Percentiles rank a stretch among this genome's conserved stretches.
Conservation (phyloP, 2,888 invertebrate genomes). For the Idaea biselata region DNA sequence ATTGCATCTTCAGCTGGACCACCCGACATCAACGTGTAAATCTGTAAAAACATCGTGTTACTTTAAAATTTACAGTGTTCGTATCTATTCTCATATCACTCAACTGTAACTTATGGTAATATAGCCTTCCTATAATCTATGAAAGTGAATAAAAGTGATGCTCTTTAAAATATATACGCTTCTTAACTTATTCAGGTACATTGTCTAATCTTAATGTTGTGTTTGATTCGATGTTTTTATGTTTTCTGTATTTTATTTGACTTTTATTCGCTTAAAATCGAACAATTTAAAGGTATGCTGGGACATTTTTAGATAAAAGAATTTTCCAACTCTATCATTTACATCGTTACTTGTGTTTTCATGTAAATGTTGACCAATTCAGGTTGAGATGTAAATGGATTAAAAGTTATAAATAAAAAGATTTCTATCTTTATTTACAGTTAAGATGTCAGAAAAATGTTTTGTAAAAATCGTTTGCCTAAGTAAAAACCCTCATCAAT, state of each 20-base stretch:
- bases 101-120: neutral
- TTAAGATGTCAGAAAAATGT: neutral
- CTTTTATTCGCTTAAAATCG: conserved; percentile 6
- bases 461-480: neutral
- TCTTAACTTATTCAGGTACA: neutral
- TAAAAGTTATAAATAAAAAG: neutral
- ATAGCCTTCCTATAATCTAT: conserved; percentile 7
- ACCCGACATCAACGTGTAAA: neutral
- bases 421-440: neutral
- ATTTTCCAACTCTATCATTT: neutral
- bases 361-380: neutral
- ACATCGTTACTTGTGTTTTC: neutral
- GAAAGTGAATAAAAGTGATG: conserved; percentile 14
- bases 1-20: neutral
- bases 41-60: neutral
- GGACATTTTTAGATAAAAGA: neutral
- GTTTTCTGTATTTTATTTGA: conserved; percentile 14
- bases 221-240: conserved; percentile 12
- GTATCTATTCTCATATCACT: conserved; percentile 1
- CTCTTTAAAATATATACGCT: conserved; percentile 5
- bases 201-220: conserved; percentile 12
- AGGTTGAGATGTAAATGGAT: neutral
- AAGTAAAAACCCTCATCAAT: neutral
- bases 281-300: neutral
- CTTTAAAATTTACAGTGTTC: neutral